Base-by-base conservation (phyloP, 2,888 invertebrate genomes). In the Pristionchus maxplancki region DNA sequence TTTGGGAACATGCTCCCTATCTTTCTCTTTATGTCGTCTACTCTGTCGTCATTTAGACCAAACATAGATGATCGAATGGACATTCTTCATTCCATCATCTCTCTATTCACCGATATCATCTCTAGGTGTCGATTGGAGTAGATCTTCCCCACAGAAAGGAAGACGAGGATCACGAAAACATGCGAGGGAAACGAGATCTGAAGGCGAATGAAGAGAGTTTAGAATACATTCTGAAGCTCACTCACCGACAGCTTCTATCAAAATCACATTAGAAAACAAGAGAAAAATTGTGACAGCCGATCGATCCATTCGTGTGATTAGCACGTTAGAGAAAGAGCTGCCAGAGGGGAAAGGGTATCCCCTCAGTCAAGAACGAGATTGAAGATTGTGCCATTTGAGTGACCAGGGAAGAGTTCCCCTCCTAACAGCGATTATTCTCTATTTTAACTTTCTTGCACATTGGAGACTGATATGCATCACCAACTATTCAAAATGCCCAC, bases 101-200 rank as follows among this genome's bases (percentile, higher is more conserved):
- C 8, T 1, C 6, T 13, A 34, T 37, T 50, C 1, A 82, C 50
- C 20, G 3, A 15, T 9, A 34, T 50, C 85, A 62, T 83, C 82
- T 34, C 44, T 15, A 8, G 82, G 53, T 11, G 82, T 83, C 0
- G 82, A 50, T 20, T 85, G 85, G 4, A 87, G 86, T 9, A 71
- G n/a, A 34, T 48, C 71, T 15, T 67, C 53, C 3, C 71, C 71
- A 71, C 86, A 87, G 50, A 71, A 87, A 8, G 86, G 86, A 48
- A 87, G 86, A 50, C 67, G 71, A 31, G 86, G 71, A 87, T 87
- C 86, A 71, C 86, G 86, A 31, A 71, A 71, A n/a, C 86, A 87
- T 15, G 86, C 86, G 31, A 87, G 67, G 15, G 71, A 48, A 1
- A 87, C 86, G 67, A 87, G 71, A 34, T 87, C 86, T 87, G 34